Evolutionary conservation across 1,140 invertebrate species (phyloP).

Genomic region (Caenorhabditis latens): DNA sequence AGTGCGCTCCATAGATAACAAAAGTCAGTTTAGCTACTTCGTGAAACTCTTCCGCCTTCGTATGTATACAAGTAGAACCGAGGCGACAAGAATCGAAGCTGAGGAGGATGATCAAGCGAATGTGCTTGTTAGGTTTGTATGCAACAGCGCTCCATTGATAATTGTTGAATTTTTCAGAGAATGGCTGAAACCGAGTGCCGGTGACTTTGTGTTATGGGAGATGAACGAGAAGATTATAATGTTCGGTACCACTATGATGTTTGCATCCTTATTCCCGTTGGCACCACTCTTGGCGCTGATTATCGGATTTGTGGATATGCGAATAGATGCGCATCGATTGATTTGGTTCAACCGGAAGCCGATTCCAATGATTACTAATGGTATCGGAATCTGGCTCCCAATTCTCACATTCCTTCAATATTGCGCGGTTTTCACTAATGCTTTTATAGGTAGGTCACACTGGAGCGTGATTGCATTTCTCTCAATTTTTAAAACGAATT

Average conservation of each 20-base stretch:
- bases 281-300: slow-evolving; percentile 57
- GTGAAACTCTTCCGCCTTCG: slow-evolving; percentile 33
- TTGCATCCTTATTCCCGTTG: slow-evolving; percentile 63
- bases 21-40: slow-evolving; percentile 44
- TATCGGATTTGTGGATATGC: slow-evolving; percentile 58
- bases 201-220: slow-evolving; percentile 61
- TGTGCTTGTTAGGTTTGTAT: slow-evolving; percentile 28
- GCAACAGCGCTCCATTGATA: background rate
- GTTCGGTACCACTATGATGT: slow-evolving; percentile 65
- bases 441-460: slow-evolving; percentile 58
- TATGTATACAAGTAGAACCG: slow-evolving; percentile 41
- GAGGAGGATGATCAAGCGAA: slow-evolving; percentile 34
- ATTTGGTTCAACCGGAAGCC: slow-evolving; percentile 64
- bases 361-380: slow-evolving; percentile 42
- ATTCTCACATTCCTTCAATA: slow-evolving; percentile 63
- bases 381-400: slow-evolving; percentile 63
- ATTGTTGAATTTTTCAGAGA: slow-evolving; percentile 58
- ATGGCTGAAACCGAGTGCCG: slow-evolving; percentile 63
- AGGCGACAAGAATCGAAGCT: background rate
- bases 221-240: slow-evolving; percentile 63
- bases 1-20: background rate
- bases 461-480: too few relatives aligned
- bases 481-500: too few relatives aligned
- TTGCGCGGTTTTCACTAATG: slow-evolving; percentile 59
- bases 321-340: slow-evolving; percentile 60